Evolutionary conservation across 2,113 vertebrate genomes (phyloP).

Genomic region (Nibea albiflora): DNA sequence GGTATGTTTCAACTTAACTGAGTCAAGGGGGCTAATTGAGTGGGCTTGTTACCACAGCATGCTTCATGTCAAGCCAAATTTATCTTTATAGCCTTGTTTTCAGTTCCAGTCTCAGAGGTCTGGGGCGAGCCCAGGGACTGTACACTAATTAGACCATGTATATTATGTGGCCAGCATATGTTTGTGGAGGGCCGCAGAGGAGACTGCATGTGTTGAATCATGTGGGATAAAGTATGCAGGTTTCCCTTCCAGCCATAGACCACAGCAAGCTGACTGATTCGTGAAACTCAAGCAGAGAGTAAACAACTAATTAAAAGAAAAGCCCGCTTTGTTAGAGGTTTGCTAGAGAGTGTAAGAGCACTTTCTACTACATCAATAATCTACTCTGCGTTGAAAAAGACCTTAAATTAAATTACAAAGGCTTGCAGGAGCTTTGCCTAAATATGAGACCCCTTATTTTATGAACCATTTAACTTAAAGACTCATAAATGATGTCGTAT

Average conservation of each 20-base stretch:
- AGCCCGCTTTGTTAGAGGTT: background rate
- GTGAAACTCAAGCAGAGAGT: background rate
- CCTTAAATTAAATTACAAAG: background rate
- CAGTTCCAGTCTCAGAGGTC: background rate
- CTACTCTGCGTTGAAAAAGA: background rate
- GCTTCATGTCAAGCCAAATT: conserved; percentile 25
- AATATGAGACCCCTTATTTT: background rate
- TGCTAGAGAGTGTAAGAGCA: too few species aligned
- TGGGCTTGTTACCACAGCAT: conserved; percentile 20
- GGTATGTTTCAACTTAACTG: background rate
- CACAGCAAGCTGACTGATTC: conserved; percentile 16
- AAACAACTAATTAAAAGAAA: background rate
- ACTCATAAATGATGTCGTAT: background rate
- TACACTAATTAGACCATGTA: conserved; percentile 38
- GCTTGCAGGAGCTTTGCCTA: background rate
- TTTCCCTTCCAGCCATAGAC: conserved; percentile 24
- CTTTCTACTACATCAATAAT: background rate
- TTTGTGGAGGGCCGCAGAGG: conserved; percentile 22
- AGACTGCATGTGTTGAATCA: conserved; percentile 25
- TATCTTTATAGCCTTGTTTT: background rate
- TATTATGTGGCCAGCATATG: conserved; percentile 40
- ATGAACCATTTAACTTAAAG: background rate
- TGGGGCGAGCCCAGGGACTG: conserved; percentile 3
- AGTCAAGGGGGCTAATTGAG: background rate
- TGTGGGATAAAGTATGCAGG: conserved; percentile 27